Conservation (phyloP, 2,888 invertebrate genomes). For the Dryococelus australis region DNA sequence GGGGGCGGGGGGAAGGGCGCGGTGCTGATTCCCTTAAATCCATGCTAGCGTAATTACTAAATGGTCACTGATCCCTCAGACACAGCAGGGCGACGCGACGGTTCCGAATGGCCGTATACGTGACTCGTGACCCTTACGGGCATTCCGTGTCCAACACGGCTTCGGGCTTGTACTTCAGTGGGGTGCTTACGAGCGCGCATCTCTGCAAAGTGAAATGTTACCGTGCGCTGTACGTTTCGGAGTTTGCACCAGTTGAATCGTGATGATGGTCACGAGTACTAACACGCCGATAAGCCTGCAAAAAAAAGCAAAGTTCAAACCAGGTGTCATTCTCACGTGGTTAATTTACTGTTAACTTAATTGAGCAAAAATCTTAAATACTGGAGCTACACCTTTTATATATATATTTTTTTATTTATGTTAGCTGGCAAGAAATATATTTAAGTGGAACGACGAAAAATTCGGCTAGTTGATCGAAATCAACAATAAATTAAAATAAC, state of each 20-base stretch:
- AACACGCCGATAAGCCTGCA: too few relatives aligned
- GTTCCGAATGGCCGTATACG: neutral
- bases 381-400: too few relatives aligned
- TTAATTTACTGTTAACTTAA: too few relatives aligned
- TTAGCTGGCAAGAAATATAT: too few relatives aligned
- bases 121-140: neutral
- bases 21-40: neutral
- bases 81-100: neutral
- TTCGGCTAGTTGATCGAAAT: too few relatives aligned
- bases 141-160: conserved; percentile 1
- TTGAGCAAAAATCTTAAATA: too few relatives aligned
- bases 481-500: too few relatives aligned
- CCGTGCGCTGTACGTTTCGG: neutral
- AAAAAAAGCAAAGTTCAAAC: too few relatives aligned
- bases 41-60: conserved; percentile 8
- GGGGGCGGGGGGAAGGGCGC: neutral
- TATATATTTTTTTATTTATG: too few relatives aligned
- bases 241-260: neutral
- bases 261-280: too few relatives aligned
- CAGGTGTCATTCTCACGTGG: too few relatives aligned
- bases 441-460: too few relatives aligned
- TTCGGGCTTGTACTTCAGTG: neutral
- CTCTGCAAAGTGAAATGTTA: neutral
- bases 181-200: neutral
- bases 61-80: conserved; percentile 16